phyloP scores from a whole-genome alignment of 64 coral and sea anemone genomes.

The Dendronephthya gigantea region DNA sequence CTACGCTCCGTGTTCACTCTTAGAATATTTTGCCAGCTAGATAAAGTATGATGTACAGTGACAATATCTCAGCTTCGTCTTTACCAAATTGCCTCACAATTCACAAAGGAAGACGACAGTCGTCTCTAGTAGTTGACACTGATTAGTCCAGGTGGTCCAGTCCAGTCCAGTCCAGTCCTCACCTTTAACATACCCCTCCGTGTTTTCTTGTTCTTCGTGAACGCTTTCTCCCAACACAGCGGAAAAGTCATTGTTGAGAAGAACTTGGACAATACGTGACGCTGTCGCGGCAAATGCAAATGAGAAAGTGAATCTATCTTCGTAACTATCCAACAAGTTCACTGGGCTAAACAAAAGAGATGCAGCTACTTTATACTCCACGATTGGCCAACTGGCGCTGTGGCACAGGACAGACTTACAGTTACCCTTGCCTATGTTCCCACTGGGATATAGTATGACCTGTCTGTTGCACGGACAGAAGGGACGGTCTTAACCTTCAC shows the following conservation, averaged over 20 bases:
- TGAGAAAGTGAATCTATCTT: constrained; percentile 26
- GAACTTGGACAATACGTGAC: constrained; percentile 10
- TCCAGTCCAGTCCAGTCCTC: no score
- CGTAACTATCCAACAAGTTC: constrained; percentile 40
- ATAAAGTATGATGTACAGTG: background rate
- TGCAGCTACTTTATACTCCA: no score
- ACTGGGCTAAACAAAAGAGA: constrained; percentile 24
- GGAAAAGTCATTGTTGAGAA: background rate
- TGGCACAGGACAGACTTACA: no score
- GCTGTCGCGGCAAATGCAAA: constrained; percentile 37
- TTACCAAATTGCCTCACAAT: no score
- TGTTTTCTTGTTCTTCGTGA: background rate
- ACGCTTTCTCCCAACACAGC: background rate
- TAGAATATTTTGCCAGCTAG: background rate
- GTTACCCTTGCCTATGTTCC: no score
- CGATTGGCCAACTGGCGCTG: no score
- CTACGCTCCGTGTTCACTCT: no score
- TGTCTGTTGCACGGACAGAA: no score
- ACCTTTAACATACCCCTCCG: background rate
- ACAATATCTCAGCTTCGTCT: background rate
- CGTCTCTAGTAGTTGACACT: no score
- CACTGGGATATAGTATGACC: no score
- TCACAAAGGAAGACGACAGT: background rate
- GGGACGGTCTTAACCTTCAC: no score
- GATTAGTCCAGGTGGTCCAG: no score